Conservation (phyloP, 2,113 vertebrate genomes). For the Mellivora capensis region DNA sequence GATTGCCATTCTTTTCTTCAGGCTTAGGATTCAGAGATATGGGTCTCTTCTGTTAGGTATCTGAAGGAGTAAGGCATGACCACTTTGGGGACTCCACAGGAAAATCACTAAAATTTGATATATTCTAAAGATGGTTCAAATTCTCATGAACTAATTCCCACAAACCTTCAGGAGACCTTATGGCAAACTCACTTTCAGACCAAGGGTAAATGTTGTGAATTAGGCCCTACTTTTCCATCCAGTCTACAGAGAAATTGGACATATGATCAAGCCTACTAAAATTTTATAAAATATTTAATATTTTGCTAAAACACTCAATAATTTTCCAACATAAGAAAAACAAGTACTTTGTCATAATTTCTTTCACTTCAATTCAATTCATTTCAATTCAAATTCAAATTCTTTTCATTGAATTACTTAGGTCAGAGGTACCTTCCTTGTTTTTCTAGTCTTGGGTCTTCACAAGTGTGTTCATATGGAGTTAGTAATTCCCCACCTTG, state of each 20-base stretch:
- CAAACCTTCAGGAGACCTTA: background rate
- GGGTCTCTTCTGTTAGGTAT: background rate
- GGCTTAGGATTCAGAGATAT: background rate
- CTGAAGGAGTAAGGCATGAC: background rate
- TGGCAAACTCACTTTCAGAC: background rate
- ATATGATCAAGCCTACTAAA: background rate
- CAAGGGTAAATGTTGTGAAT: background rate
- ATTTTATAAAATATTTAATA: background rate
- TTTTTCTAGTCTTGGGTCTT: background rate
- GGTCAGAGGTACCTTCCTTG: background rate
- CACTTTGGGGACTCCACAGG: background rate
- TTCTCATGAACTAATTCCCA: background rate
- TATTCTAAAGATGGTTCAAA: background rate
- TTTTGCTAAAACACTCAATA: background rate
- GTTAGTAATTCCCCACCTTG: background rate
- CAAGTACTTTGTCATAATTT: background rate
- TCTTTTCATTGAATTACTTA: background rate
- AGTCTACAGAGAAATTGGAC: background rate
- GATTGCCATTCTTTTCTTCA: background rate
- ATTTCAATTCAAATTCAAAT: too few species aligned
- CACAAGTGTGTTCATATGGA: background rate
- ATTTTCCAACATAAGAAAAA: background rate
- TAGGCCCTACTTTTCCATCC: background rate
- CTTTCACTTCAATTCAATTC: too few species aligned
- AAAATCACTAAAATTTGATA: background rate